Evolutionary conservation across 1,140 invertebrate genomes (phyloP).

Genomic region (Cephus cinctus): DNA sequence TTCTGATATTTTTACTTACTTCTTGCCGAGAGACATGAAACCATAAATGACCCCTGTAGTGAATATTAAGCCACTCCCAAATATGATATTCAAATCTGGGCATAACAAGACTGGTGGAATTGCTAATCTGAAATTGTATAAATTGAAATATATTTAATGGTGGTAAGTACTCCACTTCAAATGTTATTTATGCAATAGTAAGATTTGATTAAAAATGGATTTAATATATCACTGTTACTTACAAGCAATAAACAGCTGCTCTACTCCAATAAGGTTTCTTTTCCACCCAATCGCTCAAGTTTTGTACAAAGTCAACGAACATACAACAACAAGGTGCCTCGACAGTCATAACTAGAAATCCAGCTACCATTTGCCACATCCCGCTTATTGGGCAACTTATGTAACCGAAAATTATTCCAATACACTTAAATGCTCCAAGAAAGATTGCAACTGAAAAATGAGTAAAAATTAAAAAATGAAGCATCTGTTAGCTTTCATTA

Average conservation of each 20-base stretch:
- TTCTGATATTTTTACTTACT: constrained; percentile 79
- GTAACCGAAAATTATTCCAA: constrained; percentile 67
- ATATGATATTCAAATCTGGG: constrained; percentile 71
- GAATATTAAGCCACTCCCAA: constrained; percentile 87
- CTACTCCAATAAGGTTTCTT: constrained; percentile 86
- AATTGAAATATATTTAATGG: constrained; percentile 13
- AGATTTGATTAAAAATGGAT: constrained; percentile 10
- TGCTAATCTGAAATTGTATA: constrained; percentile 65
- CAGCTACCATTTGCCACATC: constrained; percentile 85
- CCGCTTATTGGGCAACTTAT: constrained; percentile 75
- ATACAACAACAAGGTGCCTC: constrained; percentile 95
- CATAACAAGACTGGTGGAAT: constrained; percentile 78
- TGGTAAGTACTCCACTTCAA: not conserved
- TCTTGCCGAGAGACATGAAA: constrained; percentile 89
- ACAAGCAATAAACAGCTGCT: constrained; percentile 83
- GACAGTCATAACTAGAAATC: constrained; percentile 80
- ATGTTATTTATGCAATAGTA: constrained; percentile 8
- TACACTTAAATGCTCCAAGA: constrained; percentile 78
- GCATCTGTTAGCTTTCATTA: too few relatives aligned
- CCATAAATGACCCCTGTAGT: constrained; percentile 87
- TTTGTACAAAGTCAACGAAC: constrained; percentile 90
- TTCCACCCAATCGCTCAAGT: constrained; percentile 78
- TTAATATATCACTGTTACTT: constrained; percentile 52
- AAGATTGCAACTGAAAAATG: constrained; percentile 80
- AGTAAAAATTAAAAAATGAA: constrained; percentile 14